Evolutionary conservation across 2,888 invertebrate genomes (phyloP), one percentile per base, ranked within the genome.

Genomic region (Scelioninae gen. 1): DNA sequence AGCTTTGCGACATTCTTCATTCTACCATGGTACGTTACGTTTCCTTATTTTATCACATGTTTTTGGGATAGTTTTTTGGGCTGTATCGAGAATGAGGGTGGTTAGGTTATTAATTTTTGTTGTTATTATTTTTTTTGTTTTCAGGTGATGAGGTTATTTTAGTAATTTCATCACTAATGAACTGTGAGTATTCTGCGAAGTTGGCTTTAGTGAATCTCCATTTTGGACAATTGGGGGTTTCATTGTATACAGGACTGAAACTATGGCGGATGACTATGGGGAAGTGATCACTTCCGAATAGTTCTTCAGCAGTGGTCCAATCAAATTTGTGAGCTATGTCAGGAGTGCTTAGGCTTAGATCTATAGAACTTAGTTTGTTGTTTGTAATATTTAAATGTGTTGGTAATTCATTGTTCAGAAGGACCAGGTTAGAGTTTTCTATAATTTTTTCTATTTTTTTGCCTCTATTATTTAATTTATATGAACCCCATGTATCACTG

Each of bases 21-120:
- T 86, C 86, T 85, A 86, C 85, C 87, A 86, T 10, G 81, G 83
- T 0, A 83, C 68, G 68, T 23, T 1, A 4, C 2, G 4, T 23
- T 4, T 23, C 4, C 23, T 23, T 4, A 1, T 2, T 23, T 23
- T 23, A 1, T 4, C 23, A 4, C 2, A 23, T 4, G 23, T 23
- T 23, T 23, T 23, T 2, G 23, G 23, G 23, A 23, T 23, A 2
- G 23, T 23, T 23, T 23, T 23, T 1, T 23, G 1, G 1, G 23
- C 23, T 23, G 23, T 23, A 4, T 23, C 23, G 1, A 23, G 4
- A 4, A 23, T 23, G 23, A 23, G 23, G 4, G 1, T 4, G 1
- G 4, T 23, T 2, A 23, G 23, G 23, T 23, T 4, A 2, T 23
- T 4, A 2, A 23, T 23, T 23, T 23, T 23, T 23, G n/a, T 23